Percentiles rank a stretch among this genome's conserved stretches.
Evolutionary conservation across 1,140 invertebrate genomes (phyloP).

Genomic region (Drosophila eugracilis): DNA sequence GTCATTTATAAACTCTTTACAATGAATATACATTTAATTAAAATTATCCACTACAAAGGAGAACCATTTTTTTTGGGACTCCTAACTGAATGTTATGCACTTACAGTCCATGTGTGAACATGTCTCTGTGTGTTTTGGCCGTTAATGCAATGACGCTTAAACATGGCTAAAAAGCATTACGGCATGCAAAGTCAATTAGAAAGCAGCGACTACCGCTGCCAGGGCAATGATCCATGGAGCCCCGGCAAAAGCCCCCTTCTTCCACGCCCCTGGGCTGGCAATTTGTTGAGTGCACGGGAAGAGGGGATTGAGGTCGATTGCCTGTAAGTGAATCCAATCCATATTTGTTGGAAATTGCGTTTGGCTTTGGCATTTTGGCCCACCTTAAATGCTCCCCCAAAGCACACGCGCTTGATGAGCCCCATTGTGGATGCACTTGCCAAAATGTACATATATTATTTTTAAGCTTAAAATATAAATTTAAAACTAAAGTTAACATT

Average conservation of each 20-base stretch:
- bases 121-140: conserved; percentile 4
- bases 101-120: conserved; percentile 1
- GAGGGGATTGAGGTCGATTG: conserved; percentile 5
- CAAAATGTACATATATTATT: too few relatives aligned
- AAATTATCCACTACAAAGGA: too few relatives aligned
- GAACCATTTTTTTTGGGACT: too few relatives aligned
- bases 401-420: conserved; percentile 50
- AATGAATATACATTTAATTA: too few relatives aligned
- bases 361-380: conserved; percentile 60
- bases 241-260: not conserved
- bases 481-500: too few relatives aligned
- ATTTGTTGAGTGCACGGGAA: conserved; percentile 2
- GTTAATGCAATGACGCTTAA: conserved; percentile 73
- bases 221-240: conserved; percentile 18
- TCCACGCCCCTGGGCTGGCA: conserved; percentile 26
- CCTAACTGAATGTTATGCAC: too few relatives aligned
- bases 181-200: conserved; percentile 75
- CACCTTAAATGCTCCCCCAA: conserved; percentile 34
- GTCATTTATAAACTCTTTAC: too few relatives aligned
- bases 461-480: too few relatives aligned
- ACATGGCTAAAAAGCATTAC: conserved; percentile 76
- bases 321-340: conserved; percentile 53
- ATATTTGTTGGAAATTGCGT: conserved; percentile 70
- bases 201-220: conserved; percentile 17
- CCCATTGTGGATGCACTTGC: conserved; percentile 29